A percentile compares a stretch with the other conserved stretches of the same genome.
These are phyloP conservation scores for Drosophila kepulauana DNA, from an alignment of 1,140 invertebrate genomes.

Conservation along the genomic window DNA sequence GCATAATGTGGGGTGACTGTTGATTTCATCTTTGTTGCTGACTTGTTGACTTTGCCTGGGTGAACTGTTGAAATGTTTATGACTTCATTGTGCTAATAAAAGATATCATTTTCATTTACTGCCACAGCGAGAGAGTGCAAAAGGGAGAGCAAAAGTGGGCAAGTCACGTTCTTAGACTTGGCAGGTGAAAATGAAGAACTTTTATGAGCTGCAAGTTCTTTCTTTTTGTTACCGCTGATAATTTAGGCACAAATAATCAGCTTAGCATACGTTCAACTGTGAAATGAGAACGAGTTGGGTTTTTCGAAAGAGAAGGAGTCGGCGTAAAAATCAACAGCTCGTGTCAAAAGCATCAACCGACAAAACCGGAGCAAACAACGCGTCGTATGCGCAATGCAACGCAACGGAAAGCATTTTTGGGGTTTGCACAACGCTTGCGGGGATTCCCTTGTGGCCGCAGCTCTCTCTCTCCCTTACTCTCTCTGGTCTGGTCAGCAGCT, in stretches of 20 bases:
- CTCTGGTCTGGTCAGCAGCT: conserved; percentile 49
- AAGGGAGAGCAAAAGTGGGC: not conserved
- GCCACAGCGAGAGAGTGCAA: not conserved
- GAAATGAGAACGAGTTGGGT: not conserved
- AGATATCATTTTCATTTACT: conserved; percentile 65
- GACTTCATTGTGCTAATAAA: conserved; percentile 82
- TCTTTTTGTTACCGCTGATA: conserved; percentile 8
- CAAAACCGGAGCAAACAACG: conserved; percentile 59
- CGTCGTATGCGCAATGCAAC: conserved; percentile 45
- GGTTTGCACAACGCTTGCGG: conserved; percentile 5
- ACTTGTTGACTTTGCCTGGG: conserved; percentile 76
- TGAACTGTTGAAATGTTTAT: conserved; percentile 78
- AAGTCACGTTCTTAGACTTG: conserved; percentile 37
- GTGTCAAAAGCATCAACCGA: conserved; percentile 79
- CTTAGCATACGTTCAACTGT: conserved; percentile 74
- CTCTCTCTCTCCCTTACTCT: too few relatives aligned
- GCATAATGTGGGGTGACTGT: conserved; percentile 71
- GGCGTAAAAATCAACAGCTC: conserved; percentile 65
- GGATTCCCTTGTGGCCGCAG: not conserved
- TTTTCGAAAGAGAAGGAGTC: not conserved
- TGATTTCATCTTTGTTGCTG: conserved; percentile 79
- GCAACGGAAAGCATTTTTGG: conserved; percentile 35
- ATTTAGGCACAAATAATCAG: conserved; percentile 63
- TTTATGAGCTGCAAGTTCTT: conserved; percentile 24
- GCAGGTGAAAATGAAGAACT: conserved; percentile 27